phyloP scores from a whole-genome alignment of 1,140 invertebrate genomes.

The Drosophila grimshawi region DNA sequence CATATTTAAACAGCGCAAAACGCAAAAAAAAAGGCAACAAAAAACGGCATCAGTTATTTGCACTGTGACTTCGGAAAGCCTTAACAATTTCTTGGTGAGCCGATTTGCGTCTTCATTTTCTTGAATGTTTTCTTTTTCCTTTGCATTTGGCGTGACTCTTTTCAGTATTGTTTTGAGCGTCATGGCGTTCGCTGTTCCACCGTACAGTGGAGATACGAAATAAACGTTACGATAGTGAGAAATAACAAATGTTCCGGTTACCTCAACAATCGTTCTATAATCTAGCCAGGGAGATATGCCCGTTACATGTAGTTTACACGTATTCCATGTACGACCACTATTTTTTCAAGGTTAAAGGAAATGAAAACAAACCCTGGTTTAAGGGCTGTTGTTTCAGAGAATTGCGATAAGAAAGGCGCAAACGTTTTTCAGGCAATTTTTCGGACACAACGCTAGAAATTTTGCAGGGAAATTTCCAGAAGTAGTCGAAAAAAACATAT shows the following conservation, averaged over 20 bases:
- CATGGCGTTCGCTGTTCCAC: constrained; percentile 34
- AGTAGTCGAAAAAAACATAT: not conserved
- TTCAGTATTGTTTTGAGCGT: constrained; percentile 49
- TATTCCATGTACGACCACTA: constrained; percentile 28
- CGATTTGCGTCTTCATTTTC: constrained; percentile 70
- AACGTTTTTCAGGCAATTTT: constrained; percentile 3
- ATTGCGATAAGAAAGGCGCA: constrained; percentile 49
- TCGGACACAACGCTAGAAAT: not conserved
- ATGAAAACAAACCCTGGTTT: not conserved
- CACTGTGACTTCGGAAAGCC: constrained; percentile 49
- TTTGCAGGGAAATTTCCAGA: constrained; percentile 11
- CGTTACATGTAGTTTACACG: not conserved
- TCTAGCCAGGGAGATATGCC: not conserved
- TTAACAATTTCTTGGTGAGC: constrained; percentile 68
- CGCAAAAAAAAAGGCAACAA: no score
- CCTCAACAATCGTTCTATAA: not conserved
- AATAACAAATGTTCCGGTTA: not conserved
- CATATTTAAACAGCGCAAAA: constrained; percentile 58
- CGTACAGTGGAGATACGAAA: constrained; percentile 17
- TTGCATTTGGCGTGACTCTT: constrained; percentile 19
- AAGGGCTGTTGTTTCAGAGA: constrained; percentile 11
- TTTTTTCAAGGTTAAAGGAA: constrained; percentile 44
- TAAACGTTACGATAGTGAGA: constrained; percentile 19
- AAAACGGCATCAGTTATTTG: constrained; percentile 9
- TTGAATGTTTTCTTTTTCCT: constrained; percentile 30